These are phyloP conservation scores for Nysson spinosus DNA, from an alignment of 2,888 invertebrate genomes.

Conservation along the genomic window DNA sequence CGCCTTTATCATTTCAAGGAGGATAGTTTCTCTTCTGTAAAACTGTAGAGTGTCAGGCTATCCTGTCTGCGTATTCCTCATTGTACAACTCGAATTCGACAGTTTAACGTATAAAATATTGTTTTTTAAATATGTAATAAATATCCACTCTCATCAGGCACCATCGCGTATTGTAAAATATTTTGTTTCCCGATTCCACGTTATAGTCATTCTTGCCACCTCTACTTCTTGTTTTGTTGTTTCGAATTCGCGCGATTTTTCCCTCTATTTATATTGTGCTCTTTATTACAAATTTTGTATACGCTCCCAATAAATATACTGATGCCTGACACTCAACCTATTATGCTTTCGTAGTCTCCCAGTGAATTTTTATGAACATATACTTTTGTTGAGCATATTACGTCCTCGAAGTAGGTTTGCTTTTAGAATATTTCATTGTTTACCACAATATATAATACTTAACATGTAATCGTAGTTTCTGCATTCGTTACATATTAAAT, in stretches of 20 bases:
- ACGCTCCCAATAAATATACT: no score
- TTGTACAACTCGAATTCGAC: background rate
- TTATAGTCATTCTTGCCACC: background rate
- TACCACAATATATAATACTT: conserved; percentile 62
- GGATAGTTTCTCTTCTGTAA: conserved; percentile 19
- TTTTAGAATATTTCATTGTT: conserved; percentile 72
- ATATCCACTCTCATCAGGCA: conserved; percentile 35
- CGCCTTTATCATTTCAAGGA: conserved; percentile 16
- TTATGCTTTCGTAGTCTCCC: conserved; percentile 37
- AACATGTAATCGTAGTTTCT: conserved; percentile 52
- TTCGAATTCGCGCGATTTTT: background rate
- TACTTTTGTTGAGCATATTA: conserved; percentile 68
- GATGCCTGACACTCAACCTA: conserved; percentile 49
- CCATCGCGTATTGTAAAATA: conserved; percentile 24
- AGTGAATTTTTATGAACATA: conserved; percentile 38
- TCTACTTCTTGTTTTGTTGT: no score
- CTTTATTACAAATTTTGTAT: no score
- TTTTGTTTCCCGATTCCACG: conserved; percentile 7
- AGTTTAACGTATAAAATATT: conserved; percentile 21
- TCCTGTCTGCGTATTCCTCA: background rate
- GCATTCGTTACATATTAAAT: conserved; percentile 57
- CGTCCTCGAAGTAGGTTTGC: conserved; percentile 63
- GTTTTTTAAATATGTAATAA: background rate
- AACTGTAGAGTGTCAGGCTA: conserved; percentile 46
- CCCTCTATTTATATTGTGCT: background rate